Evolutionary conservation across 2,888 invertebrate species (phyloP).

Genomic region (Limnephilus rhombicus): DNA sequence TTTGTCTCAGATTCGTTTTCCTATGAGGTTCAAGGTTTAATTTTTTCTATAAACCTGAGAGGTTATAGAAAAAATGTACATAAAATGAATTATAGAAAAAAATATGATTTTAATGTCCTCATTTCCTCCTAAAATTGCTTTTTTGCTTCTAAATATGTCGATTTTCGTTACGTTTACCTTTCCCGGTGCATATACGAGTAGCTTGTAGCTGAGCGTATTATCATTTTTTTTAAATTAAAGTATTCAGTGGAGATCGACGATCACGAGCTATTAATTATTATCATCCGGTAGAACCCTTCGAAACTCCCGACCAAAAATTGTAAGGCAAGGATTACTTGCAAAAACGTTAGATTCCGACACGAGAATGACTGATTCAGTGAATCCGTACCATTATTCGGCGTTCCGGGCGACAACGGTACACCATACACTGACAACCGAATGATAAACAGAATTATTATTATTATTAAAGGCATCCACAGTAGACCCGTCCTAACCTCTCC

Average conservation of each 20-base stretch:
- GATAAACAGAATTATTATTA: conserved; percentile 43
- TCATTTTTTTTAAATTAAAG: not conserved
- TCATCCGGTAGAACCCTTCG: not conserved
- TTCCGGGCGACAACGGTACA: conserved; percentile 25
- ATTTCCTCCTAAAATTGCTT: not conserved
- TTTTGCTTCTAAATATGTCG: not conserved
- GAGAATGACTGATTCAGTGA: conserved; percentile 14
- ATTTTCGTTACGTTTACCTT: not conserved
- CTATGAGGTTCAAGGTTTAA: too few relatives aligned
- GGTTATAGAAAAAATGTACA: too few relatives aligned
- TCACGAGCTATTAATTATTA: conserved; percentile 11
- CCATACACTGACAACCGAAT: conserved; percentile 40
- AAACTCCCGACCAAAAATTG: not conserved
- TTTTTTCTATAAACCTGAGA: too few relatives aligned
- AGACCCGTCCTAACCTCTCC: not conserved
- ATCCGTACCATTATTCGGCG: not conserved
- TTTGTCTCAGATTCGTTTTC: too few relatives aligned
- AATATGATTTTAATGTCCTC: not conserved
- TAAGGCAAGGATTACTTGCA: conserved; percentile 33
- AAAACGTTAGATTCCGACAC: conserved; percentile 17
- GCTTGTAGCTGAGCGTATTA: not conserved
- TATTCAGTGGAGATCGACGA: not conserved
- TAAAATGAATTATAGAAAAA: too few relatives aligned
- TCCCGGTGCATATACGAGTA: too few relatives aligned
- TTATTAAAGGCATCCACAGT: not conserved